Evolutionary conservation across 2,888 invertebrate genomes (phyloP), one percentile per base, ranked within the genome.

Genomic region (Antitype chi): DNA sequence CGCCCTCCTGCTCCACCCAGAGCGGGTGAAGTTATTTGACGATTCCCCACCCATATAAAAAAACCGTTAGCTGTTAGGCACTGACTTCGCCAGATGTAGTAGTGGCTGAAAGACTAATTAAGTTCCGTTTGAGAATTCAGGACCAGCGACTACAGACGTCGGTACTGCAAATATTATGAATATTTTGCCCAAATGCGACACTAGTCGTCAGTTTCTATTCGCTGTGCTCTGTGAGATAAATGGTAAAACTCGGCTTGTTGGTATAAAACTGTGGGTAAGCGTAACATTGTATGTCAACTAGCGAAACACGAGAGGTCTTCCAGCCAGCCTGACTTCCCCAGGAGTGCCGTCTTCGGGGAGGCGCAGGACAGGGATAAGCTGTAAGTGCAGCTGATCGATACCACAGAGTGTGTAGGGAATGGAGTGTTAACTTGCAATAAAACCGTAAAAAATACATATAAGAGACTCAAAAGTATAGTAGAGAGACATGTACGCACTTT

Each of bases 281-380:
- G 72, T 79, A 78, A 78, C 76, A 55, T 88, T 88, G 82, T 90
- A 85, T 89, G 85, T 90, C 81, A 84, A 87, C 74, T 91, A 96
- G 96, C 94, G 68, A 95, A 94, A 90, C 94, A 91, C 93, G 92
- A 92, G 93, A 91, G 86, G 91, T 93, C 94, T 92, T 91, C 94
- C 91, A 91, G 91, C 87, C 89, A 91, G 82, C 80, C 89, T 77
- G 81, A 88, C 70, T 91, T 87, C 89, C 82, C 88, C 70, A 85
- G 92, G 88, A 87, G 86, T 85, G 86, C 91, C 71, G 87, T 92
- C 81, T 93, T 90, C 90, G 91, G 89, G 81, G 90, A 92, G 76
- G 75, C 90, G 70, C 92, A 91, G 78, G 92, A 93, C 89, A 93
- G 91, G 89, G 92, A 95, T 91, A 95, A 95, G 91, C 91, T 95